phyloP scores from a whole-genome alignment of 2,113 vertebrate genomes.

The Gallinago jamesoni region DNA sequence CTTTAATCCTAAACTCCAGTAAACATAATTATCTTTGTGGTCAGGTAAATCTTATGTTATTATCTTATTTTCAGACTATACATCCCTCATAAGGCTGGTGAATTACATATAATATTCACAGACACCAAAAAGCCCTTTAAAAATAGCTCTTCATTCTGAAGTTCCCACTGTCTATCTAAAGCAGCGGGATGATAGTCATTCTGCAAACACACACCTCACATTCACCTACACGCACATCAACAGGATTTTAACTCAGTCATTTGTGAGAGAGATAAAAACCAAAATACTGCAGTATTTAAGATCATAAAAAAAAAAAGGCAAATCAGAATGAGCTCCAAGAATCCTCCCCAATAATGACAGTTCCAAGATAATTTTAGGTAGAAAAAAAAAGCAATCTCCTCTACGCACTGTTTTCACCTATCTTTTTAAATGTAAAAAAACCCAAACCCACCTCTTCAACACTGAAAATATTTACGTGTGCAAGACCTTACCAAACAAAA shows the following conservation, averaged over 20 bases:
- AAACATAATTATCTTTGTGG: background rate
- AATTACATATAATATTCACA: background rate
- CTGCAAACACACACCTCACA: background rate
- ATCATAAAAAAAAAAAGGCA: background rate
- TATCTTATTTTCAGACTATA: background rate
- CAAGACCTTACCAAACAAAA: background rate
- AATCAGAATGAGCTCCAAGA: background rate
- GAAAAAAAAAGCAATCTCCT: background rate
- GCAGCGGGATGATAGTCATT: rapidly evolving
- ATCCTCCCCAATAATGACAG: background rate
- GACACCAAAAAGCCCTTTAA: background rate
- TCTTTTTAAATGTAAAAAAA: background rate
- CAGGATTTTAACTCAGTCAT: background rate
- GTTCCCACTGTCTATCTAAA: background rate
- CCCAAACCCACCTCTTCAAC: background rate
- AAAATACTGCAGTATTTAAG: background rate
- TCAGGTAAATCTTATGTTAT: background rate
- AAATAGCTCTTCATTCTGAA: background rate
- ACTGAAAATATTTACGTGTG: background rate
- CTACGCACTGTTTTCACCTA: background rate
- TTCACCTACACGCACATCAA: background rate
- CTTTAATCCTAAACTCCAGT: background rate
- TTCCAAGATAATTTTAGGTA: background rate
- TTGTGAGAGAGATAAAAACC: background rate
- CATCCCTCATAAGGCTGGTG: background rate